A percentile compares a stretch with the other conserved stretches of the same genome.
Conservation (phyloP, 2,113 vertebrate species). For the Ceyx cyanopectus region DNA sequence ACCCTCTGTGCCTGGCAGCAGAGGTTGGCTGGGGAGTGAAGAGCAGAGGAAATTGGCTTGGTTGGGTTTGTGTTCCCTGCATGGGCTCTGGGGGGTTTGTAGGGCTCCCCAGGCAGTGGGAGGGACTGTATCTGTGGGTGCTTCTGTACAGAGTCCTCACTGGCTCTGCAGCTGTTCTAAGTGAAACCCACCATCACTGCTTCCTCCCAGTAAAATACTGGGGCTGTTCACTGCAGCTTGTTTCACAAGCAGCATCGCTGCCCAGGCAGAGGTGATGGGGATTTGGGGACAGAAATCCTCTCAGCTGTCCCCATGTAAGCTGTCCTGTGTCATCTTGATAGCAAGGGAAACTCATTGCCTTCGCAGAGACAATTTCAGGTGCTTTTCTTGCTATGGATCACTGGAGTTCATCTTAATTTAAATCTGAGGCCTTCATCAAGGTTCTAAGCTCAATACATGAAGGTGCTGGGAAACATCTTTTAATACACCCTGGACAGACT, state of each 20-base stretch:
- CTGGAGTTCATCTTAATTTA: background rate
- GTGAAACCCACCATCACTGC: background rate
- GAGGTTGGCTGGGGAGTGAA: background rate
- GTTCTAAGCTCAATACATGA: background rate
- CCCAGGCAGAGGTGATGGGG: background rate
- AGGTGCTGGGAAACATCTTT: background rate
- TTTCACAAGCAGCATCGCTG: background rate
- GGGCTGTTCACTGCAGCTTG: background rate
- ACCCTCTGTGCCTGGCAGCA: background rate
- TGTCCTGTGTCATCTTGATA: background rate
- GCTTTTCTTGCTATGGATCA: background rate
- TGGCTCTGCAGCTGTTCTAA: background rate
- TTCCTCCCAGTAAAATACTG: background rate
- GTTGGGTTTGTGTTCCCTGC: fast-evolving
- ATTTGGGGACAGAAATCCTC: background rate
- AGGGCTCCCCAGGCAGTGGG: background rate
- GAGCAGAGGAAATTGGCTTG: background rate
- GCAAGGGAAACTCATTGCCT: background rate
- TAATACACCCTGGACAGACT: background rate
- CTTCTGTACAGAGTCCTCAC: fast-evolving
- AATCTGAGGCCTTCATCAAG: background rate
- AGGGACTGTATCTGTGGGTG: background rate
- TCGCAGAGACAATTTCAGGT: background rate
- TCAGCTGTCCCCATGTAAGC: background rate
- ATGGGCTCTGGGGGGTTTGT: background rate